These are phyloP conservation scores for Brachionus manjavacas DNA, from an alignment of 1,140 invertebrate species.

Conservation along the genomic window DNA sequence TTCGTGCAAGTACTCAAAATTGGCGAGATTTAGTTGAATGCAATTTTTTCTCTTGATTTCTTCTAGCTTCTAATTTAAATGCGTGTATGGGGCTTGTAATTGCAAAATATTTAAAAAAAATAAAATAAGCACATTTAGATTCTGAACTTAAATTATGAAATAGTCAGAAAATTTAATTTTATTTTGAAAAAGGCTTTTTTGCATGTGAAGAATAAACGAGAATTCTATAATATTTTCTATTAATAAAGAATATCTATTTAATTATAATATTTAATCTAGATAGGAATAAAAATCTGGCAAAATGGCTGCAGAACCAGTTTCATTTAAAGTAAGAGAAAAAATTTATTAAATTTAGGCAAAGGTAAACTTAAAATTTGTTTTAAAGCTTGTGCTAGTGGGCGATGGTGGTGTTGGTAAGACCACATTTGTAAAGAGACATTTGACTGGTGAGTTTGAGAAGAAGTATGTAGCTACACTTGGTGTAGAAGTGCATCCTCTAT, in stretches of 20 bases:
- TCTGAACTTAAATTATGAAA: background rate
- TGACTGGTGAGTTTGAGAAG: constrained; percentile 99
- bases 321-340: background rate
- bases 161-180: background rate
- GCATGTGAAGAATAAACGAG: background rate
- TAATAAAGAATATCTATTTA: background rate
- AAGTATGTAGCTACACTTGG: constrained; percentile 98
- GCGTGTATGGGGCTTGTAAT: background rate
- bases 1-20: background rate
- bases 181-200: background rate
- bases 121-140: background rate
- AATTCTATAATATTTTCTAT: background rate
- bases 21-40: background rate
- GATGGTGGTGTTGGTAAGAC: constrained; percentile 99
- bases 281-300: background rate
- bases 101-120: background rate
- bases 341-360: too few species aligned
- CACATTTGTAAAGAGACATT: constrained; percentile 96
- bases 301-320: constrained; percentile 21
- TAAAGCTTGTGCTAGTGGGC: constrained; percentile 94
- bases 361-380: too few species aligned
- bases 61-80: background rate
- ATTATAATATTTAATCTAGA: background rate
- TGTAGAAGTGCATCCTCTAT: constrained; percentile 95
- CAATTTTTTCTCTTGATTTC: background rate